phyloP scores from a whole-genome alignment of 2,888 invertebrate species.

The Schizotus pectinicornis region DNA sequence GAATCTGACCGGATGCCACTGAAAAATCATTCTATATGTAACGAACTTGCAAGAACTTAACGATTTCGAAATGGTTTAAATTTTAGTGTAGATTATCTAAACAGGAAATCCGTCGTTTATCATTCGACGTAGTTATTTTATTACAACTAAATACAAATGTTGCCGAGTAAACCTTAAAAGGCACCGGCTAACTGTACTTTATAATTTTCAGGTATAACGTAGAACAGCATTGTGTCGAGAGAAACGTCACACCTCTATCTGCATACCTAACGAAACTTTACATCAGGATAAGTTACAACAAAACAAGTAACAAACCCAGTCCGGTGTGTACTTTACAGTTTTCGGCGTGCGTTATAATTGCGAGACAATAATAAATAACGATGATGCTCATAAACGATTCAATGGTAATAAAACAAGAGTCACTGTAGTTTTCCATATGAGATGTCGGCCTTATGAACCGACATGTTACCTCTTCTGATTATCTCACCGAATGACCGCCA shows the following conservation, averaged over 20 bases:
- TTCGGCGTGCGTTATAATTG: conserved; percentile 33
- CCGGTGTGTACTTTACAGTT: too few relatives aligned
- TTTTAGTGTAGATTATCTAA: conserved; percentile 33
- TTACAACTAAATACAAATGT: conserved; percentile 37
- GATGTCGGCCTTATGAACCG: conserved; percentile 34
- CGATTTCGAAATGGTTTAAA: conserved; percentile 26
- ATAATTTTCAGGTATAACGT: conserved; percentile 21
- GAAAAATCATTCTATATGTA: conserved; percentile 12
- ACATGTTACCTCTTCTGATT: conserved; percentile 31
- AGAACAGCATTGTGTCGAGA: conserved; percentile 5
- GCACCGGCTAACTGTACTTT: conserved; percentile 35
- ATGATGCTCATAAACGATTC: conserved; percentile 36
- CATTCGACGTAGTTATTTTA: conserved; percentile 36
- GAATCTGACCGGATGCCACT: conserved; percentile 19
- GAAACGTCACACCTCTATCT: background rate
- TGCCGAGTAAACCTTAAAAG: conserved; percentile 35
- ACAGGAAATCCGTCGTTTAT: conserved; percentile 38
- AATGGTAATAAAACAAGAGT: conserved; percentile 20
- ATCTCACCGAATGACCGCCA: conserved; percentile 22
- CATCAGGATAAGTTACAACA: too few relatives aligned
- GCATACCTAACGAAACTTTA: too few relatives aligned
- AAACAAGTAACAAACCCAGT: too few relatives aligned
- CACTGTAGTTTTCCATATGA: conserved; percentile 32
- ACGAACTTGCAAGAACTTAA: conserved; percentile 22
- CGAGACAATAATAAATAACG: conserved; percentile 33